These are phyloP conservation scores for Tachysurus fulvidraco DNA, from an alignment of 2,113 vertebrate species.

Conservation along the genomic window DNA sequence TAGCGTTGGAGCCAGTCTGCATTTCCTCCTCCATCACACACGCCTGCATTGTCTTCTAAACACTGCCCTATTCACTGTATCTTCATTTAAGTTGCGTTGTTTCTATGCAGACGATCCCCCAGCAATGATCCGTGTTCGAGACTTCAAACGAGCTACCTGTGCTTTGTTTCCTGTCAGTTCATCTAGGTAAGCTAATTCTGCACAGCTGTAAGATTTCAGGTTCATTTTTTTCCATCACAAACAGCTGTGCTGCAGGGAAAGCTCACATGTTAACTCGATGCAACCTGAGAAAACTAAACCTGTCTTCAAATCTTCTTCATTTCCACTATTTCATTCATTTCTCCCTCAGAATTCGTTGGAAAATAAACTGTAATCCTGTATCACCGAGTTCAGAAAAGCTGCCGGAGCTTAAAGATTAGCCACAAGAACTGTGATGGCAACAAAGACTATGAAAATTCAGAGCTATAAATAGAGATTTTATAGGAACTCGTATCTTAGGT, in stretches of 20 bases:
- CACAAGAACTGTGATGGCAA: not conserved
- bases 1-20: not conserved
- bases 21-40: not conserved
- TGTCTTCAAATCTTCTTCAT: not conserved
- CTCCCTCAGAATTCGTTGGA: not conserved
- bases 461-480: slow-evolving; percentile 12
- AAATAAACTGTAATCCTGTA: not conserved
- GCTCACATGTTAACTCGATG: not conserved
- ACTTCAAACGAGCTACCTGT: slow-evolving; percentile 10
- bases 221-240: not conserved
- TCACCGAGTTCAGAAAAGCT: not conserved
- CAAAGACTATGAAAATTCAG: not conserved
- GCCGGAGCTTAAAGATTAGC: not conserved
- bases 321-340: not conserved
- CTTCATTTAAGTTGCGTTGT: not conserved
- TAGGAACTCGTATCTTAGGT: slow-evolving; percentile 1
- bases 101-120: not conserved
- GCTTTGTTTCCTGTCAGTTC: not conserved
- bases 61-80: not conserved
- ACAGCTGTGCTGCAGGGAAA: not conserved
- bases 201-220: slow-evolving; percentile 22
- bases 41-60: not conserved
- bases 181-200: not conserved
- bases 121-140: not conserved
- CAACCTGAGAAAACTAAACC: not conserved